A percentile compares a stretch with the other conserved stretches of the same genome.
phyloP scores from a whole-genome alignment of 2,888 invertebrate genomes.

The Lydus trimaculatus region DNA sequence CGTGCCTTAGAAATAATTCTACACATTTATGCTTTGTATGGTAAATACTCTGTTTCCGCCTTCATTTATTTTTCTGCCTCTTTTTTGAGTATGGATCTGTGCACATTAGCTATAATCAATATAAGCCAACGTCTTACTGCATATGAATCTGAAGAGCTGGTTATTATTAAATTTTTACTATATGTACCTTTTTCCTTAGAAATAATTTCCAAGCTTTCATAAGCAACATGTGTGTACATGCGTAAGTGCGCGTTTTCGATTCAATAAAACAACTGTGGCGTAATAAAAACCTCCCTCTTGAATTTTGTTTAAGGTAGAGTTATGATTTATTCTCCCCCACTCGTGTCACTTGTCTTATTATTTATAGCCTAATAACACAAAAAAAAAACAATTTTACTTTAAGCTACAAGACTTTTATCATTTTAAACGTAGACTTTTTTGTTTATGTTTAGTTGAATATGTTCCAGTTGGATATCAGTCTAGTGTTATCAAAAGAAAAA shows the following conservation, averaged over 20 bases:
- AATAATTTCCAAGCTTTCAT: conserved; percentile 5
- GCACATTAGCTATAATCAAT: neutral
- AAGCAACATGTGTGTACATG: neutral
- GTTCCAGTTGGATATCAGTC: conserved; percentile 34
- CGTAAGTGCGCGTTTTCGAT: neutral
- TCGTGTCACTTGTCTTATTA: conserved; percentile 28
- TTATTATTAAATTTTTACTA: conserved; percentile 28
- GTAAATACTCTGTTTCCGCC: neutral
- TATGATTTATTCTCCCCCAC: conserved; percentile 36
- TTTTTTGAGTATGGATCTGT: neutral
- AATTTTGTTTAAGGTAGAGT: conserved; percentile 18
- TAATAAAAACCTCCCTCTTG: neutral
- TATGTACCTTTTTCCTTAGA: conserved; percentile 5
- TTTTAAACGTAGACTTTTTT: neutral
- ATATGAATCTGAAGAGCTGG: conserved; percentile 33
- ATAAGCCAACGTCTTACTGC: conserved; percentile 17
- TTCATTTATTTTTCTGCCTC: neutral
- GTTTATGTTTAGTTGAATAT: conserved; percentile 3
- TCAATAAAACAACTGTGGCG: neutral
- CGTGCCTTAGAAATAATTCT: neutral
- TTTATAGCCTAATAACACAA: conserved; percentile 1
- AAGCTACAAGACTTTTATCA: neutral
- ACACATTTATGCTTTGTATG: neutral
- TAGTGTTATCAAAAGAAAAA: conserved; percentile 25
- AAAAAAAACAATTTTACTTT: neutral